phyloP scores from a whole-genome alignment of 2,888 invertebrate genomes.

The Synergus itoensis region DNA sequence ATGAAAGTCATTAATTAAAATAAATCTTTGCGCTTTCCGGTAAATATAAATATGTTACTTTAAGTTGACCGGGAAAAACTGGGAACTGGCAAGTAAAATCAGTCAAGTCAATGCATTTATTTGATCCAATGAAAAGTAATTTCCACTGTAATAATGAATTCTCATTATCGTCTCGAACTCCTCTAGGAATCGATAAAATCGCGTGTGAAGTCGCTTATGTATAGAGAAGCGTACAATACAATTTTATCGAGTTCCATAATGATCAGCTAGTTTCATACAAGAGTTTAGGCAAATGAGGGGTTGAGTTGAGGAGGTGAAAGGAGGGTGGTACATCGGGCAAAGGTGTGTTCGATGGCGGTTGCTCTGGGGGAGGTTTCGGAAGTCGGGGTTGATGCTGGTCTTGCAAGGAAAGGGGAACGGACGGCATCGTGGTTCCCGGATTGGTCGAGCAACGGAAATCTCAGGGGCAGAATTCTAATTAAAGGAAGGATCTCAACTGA shows the following conservation, averaged over 20 bases:
- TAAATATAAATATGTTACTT: too few relatives aligned
- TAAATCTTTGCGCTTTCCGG: too few relatives aligned
- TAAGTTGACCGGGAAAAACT: too few relatives aligned
- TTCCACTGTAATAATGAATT: not conserved
- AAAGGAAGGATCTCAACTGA: conserved; percentile 70
- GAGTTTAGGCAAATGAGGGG: not conserved
- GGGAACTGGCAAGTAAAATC: too few relatives aligned
- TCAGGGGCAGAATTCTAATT: conserved; percentile 71
- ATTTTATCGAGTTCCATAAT: conserved; percentile 20
- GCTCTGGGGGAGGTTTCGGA: not conserved
- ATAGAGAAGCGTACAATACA: conserved; percentile 1
- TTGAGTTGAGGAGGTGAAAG: not conserved
- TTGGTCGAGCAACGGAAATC: conserved; percentile 62
- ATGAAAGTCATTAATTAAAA: too few relatives aligned
- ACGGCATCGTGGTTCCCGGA: conserved; percentile 42
- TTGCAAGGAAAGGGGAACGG: conserved; percentile 8
- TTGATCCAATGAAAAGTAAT: not conserved
- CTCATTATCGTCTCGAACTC: not conserved
- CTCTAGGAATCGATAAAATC: conserved; percentile 17
- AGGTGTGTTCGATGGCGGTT: conserved; percentile 19
- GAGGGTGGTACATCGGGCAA: not conserved
- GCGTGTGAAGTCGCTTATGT: not conserved
- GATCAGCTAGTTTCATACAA: conserved; percentile 17
- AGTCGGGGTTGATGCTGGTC: not conserved
- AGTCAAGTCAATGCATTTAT: too few relatives aligned